Evolutionary conservation across 2,888 invertebrate species (phyloP).

Genomic region (Villa cingulata): DNA sequence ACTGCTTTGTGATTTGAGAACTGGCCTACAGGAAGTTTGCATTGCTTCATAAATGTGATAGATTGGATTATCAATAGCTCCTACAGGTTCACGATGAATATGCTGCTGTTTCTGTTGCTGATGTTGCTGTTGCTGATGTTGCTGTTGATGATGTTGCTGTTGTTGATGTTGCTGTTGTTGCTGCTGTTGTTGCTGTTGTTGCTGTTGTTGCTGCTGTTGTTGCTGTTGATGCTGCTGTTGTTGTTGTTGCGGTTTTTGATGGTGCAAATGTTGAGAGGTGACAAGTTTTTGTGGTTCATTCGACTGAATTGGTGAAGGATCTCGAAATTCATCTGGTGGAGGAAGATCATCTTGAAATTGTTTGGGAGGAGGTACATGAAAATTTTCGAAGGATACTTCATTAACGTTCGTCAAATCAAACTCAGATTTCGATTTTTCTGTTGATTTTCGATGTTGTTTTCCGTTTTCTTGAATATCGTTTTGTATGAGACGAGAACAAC

Average conservation of each 20-base stretch:
- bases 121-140: conserved; percentile 9
- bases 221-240: background rate
- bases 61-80: conserved; percentile 55
- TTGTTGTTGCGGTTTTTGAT: too few species aligned
- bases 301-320: conserved; percentile 33
- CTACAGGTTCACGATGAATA: conserved; percentile 18
- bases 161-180: conserved; percentile 16
- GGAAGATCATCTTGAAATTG: conserved; percentile 71
- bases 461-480: conserved; percentile 36
- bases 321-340: conserved; percentile 58
- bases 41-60: conserved; percentile 69
- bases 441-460: conserved; percentile 17
- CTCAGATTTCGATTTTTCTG: conserved; percentile 45
- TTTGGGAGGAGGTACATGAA: conserved; percentile 63
- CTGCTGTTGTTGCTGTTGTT: conserved; percentile 22
- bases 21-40: conserved; percentile 26
- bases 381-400: conserved; percentile 54
- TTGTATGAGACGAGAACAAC: conserved; percentile 40
- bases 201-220: conserved; percentile 1
- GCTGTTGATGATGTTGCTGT: too few species aligned
- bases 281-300: background rate
- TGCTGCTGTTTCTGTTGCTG: too few species aligned
- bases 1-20: conserved; percentile 44
- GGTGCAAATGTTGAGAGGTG: background rate
- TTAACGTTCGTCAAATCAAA: conserved; percentile 43